Evolutionary conservation across 2,797 vertebrate genomes (phyloP), one percentile per base, ranked within the genome.

Genomic region (Aselliscus stoliczkanus): DNA sequence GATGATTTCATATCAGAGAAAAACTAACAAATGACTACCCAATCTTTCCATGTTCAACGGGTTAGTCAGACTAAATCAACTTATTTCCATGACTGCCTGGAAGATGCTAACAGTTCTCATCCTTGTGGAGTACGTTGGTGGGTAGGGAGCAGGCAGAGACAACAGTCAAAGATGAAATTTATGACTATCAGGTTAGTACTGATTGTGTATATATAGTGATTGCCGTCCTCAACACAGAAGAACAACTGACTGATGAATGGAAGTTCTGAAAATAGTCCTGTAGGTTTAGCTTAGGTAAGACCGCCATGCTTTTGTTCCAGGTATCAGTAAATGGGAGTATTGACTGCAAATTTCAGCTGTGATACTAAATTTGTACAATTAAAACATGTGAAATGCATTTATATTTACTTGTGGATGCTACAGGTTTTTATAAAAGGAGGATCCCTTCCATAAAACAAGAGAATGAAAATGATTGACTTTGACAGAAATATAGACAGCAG

Each of bases 401-500:
- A 82, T 27, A 81, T 84, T 76, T 88, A 70, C 17, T 92, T 79
- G 84, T 25, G 44, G 37, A 60, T 69, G 50, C 23, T 85, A 58
- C 29, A 52, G 80, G 47, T 56, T 94, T 95, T 87, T 95, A 82
- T 75, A 90, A 64, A 90, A 93, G 64, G 58, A 69, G 54, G 84
- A 8, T 23, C 17, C 27, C 21, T 64, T 34, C 44, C 62, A 77
- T 79, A 88, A 95, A 90, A 92, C 39, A 89, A 89, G 67, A 90
- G 93, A 86, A 65, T 70, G 75, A 91, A 93, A 90, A 92, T 90
- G 47, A 93, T 96, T 92, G 92, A 85, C 85, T 92, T 92, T 90
- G 90, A 93, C 88, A 86, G 75, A 97, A 93, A 70, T 81, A 95
- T 79, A 96, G 96, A 96, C 31, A 96, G 25, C 69, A 95, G 86